Evolutionary conservation across 2,888 invertebrate genomes (phyloP), one percentile per base, ranked within the genome.

Genomic region (Clivina fossor): DNA sequence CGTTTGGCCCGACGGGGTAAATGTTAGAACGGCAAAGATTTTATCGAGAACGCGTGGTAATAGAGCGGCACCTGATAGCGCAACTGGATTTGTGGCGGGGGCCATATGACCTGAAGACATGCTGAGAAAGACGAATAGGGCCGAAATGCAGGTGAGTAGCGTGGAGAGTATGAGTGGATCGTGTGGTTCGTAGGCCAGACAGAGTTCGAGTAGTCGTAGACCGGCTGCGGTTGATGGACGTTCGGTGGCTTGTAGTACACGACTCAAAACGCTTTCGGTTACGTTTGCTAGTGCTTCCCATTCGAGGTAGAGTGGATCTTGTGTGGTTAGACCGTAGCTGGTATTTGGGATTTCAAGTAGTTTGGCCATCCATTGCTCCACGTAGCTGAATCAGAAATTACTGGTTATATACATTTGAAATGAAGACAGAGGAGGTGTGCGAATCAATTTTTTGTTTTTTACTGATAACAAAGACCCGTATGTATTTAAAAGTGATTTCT

Each of bases 71-170:
- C 84, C 84, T 11, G 80, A 83, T 75, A 83, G 80, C 3, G 82
- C 80, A 60, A 80, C 78, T 53, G 80, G 79, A 67, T 80, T 81
- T 2, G 71, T 73, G 57, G 72, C 64, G 1, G 72, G 72, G 0
- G 85, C 84, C 59, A 88, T 81, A 66, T 89, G 88, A 64, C 88
- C 88, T 30, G 90, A 88, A 0, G 90, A 88, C 82, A 91, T 89
- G 67, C 89, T 90, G 16, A 95, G 80, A 76, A 93, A 94, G 20
- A 93, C 90, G 71, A 94, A 93, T 2, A 95, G 79, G 0, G 93
- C 90, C 1, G 94, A 95, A 62, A 95, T 87, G 74, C 93, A 91
- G 0, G 94, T 94, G n/a, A 96, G 76, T 53, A 93, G 74, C 44
- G 88, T 83, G 0, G 94, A 94, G 18, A 90, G 76, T 47, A 93